Evolutionary conservation across 1,140 invertebrate genomes (phyloP).

Genomic region (Sycophaga agraensis): DNA sequence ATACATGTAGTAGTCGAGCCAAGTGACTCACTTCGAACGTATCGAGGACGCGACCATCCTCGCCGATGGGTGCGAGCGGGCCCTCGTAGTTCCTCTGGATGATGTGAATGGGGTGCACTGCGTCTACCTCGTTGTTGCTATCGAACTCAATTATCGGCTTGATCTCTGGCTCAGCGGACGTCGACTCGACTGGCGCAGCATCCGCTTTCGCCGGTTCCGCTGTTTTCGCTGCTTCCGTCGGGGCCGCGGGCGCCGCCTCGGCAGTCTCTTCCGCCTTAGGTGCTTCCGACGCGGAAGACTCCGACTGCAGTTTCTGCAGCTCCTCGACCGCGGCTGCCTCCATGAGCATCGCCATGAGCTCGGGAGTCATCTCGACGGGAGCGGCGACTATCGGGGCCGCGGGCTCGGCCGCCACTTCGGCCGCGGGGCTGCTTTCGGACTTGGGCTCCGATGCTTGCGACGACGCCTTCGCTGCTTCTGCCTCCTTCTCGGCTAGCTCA

Average conservation of each 20-base stretch:
- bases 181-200: no score
- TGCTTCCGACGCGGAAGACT: not conserved
- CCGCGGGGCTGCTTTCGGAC: not conserved
- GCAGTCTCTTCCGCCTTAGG: not conserved
- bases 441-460: not conserved
- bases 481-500: not conserved
- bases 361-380: not conserved
- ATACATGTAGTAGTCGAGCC: no score
- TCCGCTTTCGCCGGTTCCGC: not conserved
- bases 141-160: constrained; percentile 7
- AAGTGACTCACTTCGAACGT: constrained; percentile 49
- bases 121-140: not conserved
- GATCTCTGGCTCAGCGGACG: not conserved
- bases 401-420: not conserved
- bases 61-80: constrained; percentile 30
- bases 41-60: constrained; percentile 34
- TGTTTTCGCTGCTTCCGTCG: not conserved
- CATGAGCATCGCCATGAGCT: not conserved
- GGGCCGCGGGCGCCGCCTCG: not conserved
- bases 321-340: not conserved
- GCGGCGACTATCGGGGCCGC: not conserved
- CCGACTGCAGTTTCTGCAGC: not conserved
- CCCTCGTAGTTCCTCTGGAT: constrained; percentile 21
- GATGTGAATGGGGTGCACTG: not conserved
- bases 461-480: not conserved